A percentile compares a stretch with the other conserved stretches of the same genome.
Evolutionary conservation across 2,888 invertebrate species (phyloP).

Genomic region (Sussaba pulchella): DNA sequence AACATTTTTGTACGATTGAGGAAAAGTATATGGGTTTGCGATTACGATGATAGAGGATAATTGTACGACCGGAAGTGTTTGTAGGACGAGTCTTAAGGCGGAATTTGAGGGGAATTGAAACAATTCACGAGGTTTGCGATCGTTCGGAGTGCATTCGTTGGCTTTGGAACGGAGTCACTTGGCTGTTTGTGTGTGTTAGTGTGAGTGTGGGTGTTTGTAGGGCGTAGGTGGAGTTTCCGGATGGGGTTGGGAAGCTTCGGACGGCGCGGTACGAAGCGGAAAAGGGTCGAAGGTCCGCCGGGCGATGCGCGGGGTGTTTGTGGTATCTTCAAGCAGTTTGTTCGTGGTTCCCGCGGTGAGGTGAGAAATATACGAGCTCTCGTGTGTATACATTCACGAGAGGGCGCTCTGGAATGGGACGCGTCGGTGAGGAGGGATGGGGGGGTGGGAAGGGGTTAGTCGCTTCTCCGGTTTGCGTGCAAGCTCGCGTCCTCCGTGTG

Average conservation of each 20-base stretch:
- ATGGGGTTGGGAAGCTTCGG: slow-evolving; percentile 12
- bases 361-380: slow-evolving; percentile 56
- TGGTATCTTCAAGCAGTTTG: slow-evolving; percentile 49
- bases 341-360: slow-evolving; percentile 35
- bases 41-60: no score
- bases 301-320: slow-evolving; percentile 3
- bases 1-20: no score
- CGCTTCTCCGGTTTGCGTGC: slow-evolving; percentile 54
- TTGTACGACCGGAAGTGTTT: no score
- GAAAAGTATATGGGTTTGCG: no score
- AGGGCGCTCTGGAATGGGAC: no score
- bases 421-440: no score
- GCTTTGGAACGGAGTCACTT: background rate
- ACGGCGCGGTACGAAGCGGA: slow-evolving; percentile 27
- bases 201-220: background rate
- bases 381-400: slow-evolving; percentile 21
- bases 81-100: no score
- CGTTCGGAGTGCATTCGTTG: background rate
- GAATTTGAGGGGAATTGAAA: no score
- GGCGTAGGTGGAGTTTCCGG: slow-evolving; percentile 5
- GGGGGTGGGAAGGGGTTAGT: no score
- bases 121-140: no score
- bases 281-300: slow-evolving; percentile 50
- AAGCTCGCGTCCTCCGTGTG: slow-evolving; percentile 47
- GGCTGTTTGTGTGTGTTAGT: no score